Base-by-base conservation (phyloP, 2,888 invertebrate genomes). In the Mellilla xanthometata region DNA sequence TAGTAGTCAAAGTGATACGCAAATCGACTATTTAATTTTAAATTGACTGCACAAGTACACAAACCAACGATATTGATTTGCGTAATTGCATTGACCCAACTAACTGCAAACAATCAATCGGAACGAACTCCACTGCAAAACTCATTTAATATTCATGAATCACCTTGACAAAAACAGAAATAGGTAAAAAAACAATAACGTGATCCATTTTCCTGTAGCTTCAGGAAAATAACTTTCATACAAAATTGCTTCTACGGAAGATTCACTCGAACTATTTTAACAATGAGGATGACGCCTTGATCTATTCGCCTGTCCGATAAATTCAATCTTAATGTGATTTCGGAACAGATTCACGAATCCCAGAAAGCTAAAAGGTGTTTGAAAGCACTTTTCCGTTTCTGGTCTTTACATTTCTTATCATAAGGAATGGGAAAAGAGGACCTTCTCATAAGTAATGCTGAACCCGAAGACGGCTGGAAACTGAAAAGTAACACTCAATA, bases 81-180 rank as follows among this genome's bases (percentile, higher is more conserved):
- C 32, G 27, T 49, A 52, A 52, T 51, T 51, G 46, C 38, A 47
- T 27, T 11, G 34, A 46, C 39, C 46, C n/a, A n/a, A n/a, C n/a
- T 6, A 31, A 49, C 36, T 44, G 41, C 47, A 57, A 57, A 52
- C 50, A 49, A 51, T 49, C 51, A 52, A 52, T 52, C 41, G 36
- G 29, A 24, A 31, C 41, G 35, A 38, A 23, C 40, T 33, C 40
- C 29, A 12, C 44, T 34, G 36, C 38, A 48, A 41, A 46, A 34
- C 38, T 42, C 39, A 52, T 54, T 40, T 39, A 12, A 48, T 53
- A 57, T 54, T 54, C 48, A 53, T 51, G 42, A 35, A 34, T 42
- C 39, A 35, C 28, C 30, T 33, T 40, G 15, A 38, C 39, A 27
- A 32, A 47, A 12, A 36, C 12, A 32, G 24, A 11, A 22, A 22